A percentile compares a stretch with the other conserved stretches of the same genome.
Evolutionary conservation across 2,797 vertebrate species (phyloP).

Genomic region (Propithecus perrieri): DNA sequence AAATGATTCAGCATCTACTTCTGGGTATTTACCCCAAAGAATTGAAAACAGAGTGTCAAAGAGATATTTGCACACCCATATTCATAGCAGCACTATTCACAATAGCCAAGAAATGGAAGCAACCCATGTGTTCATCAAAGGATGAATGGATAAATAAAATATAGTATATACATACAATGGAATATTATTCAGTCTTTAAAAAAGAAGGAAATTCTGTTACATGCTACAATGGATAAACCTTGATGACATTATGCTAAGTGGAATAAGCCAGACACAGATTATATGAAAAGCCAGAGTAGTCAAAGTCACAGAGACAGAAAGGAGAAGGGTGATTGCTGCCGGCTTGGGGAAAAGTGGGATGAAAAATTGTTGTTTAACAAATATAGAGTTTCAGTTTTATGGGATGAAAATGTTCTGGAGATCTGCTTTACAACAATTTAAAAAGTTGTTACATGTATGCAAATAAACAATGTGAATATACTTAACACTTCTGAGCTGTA

Average conservation of each 20-base stretch:
- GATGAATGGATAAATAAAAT: neutral
- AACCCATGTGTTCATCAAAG: neutral
- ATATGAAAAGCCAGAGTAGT: neutral
- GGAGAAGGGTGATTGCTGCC: neutral
- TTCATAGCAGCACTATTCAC: neutral
- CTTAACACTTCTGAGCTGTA: neutral
- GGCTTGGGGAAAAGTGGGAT: too few species aligned
- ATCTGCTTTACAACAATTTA: neutral
- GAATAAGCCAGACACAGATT: neutral
- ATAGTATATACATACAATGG: neutral
- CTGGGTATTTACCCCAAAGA: neutral
- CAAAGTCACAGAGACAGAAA: neutral
- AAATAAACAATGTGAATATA: neutral
- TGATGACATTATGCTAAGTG: neutral
- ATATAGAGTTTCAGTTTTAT: neutral
- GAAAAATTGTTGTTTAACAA: neutral
- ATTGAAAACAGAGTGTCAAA: neutral
- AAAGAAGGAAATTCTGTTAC: neutral
- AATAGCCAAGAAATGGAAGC: neutral
- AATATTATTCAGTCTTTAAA: neutral
- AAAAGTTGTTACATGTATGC: neutral
- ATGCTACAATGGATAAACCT: neutral
- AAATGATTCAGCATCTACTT: neutral
- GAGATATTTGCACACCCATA: neutral
- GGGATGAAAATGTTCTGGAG: neutral